Evolutionary conservation across 1,140 invertebrate species (phyloP), one percentile per base, ranked within the genome.

Genomic region (Sweltsa coloradensis): DNA sequence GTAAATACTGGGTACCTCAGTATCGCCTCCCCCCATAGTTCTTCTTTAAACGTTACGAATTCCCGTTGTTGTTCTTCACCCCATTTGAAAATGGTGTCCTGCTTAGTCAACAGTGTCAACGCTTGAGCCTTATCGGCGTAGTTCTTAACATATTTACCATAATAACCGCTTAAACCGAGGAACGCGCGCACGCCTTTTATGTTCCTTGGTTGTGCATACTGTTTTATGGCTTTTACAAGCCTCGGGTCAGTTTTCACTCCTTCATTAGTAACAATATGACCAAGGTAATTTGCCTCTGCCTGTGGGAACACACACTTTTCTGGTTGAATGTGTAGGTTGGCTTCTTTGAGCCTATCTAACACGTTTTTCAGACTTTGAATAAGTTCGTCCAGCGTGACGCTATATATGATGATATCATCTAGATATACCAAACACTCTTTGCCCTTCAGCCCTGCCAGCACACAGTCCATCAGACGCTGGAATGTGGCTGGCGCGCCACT

Each of bases 401-500:
- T n/a, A n/a, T n/a, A n/a, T n/a, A n/a, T n/a, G n/a, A n/a, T n/a
- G n/a, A n/a, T n/a, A n/a, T 70, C 64, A 41, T 71, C 68, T 14
- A 67, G 34, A 40, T 69, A 70, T 1, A 66, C 57, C 41, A 63
- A 54, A 49, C 59, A 59, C 34, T 54, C 34, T 23, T 47, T 46
- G 5, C 55, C 56, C 41, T 60, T 54, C 26, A 60, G 45, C 9
- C 58, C n/a, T n/a, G n/a, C n/a, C n/a, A n/a, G n/a, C 60, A 52
- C 41, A 3, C 14, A 26, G 49, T 71, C 58, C 59, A 72, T 64
- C 9, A 60, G 50, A 40, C 64, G 44, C 56, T 70, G 62, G 52
- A 72, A 70, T 9, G 61, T 66, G 3, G 57, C 49, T 1, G 58
- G 62, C 11, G 62, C 60, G 45, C 63, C 65, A 53, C 62, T 62